A percentile compares a stretch with the other conserved stretches of the same genome.
These are phyloP conservation scores for Aphrocallistes beatrix DNA, from an alignment of 37 sponge, comb jelly and placozoan species.

Conservation along the genomic window DNA sequence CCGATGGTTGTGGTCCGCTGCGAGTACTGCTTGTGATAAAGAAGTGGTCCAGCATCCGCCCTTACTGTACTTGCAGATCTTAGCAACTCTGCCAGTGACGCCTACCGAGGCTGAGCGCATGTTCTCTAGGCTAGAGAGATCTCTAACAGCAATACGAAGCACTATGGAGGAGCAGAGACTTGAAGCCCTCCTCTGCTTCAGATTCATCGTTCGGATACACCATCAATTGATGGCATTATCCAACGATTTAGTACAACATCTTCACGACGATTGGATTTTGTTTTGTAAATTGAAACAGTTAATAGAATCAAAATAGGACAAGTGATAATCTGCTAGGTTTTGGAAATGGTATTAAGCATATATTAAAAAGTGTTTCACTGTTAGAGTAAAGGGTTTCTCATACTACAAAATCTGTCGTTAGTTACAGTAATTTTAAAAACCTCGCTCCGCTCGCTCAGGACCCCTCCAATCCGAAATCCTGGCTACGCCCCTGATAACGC, in stretches of 20 bases:
- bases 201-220: conserved; percentile 16
- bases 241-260: conserved; percentile 21
- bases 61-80: conserved; percentile 13
- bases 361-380: neutral
- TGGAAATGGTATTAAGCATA: neutral
- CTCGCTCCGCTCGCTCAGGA: conserved; percentile 2
- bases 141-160: conserved; percentile 22
- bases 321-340: neutral
- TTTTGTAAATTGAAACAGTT: neutral
- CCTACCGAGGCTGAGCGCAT: conserved; percentile 22
- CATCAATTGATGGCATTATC: conserved; percentile 10
- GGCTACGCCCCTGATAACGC: conserved; percentile 8
- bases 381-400: neutral
- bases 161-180: conserved; percentile 20
- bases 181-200: conserved; percentile 20
- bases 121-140: conserved; percentile 26
- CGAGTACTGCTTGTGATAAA: neutral
- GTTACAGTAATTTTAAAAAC: conserved; percentile 4
- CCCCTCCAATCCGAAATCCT: conserved; percentile 16
- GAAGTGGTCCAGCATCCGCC: conserved; percentile 21
- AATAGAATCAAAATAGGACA: neutral
- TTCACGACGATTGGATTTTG: conserved; percentile 8
- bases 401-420: neutral
- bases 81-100: conserved; percentile 23
- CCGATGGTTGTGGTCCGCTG: neutral